Base-by-base conservation (phyloP, 2,797 vertebrate species). In the Sebastes wilsoni region DNA sequence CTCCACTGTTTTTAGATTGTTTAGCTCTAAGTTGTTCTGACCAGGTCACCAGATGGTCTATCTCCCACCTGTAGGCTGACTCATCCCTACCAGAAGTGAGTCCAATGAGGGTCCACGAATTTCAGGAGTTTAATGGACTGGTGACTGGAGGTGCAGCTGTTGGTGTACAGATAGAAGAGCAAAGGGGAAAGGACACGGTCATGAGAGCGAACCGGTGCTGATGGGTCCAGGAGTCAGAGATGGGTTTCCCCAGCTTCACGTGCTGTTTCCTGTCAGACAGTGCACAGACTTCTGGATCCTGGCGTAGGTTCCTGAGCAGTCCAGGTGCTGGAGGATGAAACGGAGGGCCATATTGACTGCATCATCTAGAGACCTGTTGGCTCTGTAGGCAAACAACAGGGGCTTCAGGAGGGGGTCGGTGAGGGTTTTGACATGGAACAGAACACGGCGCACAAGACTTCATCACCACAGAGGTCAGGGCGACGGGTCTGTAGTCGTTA, bases 91-190 rank as follows among this genome's bases (percentile, higher is more conserved):
- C 49, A n/a, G 49, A n/a, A n/a, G 0, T 52, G 18, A 0, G 9
- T 52, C 49, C 49, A n/a, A n/a, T 52, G 20, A 52, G 49, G 49
- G 8, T 52, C 8, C 49, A 52, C 9, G 9, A n/a, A 9, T 52
- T 52, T 52, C 8, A 0, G 49, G 49, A 52, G 20, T 9, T 52
- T 52, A n/a, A 52, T 22, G 49, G 20, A n/a, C 46, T 20, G 20
- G 0, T 52, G 20, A 52, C 0, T 52, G 0, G 49, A 52, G 49
- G 18, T 52, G 49, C 49, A 52, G 49, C 23, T 0, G 23, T 52
- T 49, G 42, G 42, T 49, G 16, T 20, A 58, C 55, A 14, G 23
- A 14, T 14, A 27, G 55, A 27, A 27, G 55, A 27, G 23, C 55
- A 6, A 14, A 27, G 23, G 23, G 55, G 55, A 14, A 58, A 58